phyloP scores from a whole-genome alignment of 2,113 vertebrate genomes.

The Sylvicapra grimmia region DNA sequence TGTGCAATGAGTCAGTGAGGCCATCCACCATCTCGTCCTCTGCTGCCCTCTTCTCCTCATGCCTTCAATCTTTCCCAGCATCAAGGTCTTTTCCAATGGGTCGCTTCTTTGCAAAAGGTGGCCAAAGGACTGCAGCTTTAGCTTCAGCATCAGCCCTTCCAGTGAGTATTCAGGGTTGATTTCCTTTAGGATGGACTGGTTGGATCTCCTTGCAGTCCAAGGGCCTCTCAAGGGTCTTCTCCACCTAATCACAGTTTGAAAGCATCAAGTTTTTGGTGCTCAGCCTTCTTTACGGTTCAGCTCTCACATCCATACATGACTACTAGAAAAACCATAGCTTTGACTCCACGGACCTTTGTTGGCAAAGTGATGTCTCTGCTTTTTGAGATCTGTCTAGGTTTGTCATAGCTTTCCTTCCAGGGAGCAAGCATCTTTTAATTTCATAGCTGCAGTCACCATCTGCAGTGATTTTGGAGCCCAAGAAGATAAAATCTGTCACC shows the following conservation, averaged over 20 bases:
- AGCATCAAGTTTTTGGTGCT: not conserved
- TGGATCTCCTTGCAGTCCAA: not conserved
- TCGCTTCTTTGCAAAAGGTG: fast-evolving
- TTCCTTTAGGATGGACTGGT: not conserved
- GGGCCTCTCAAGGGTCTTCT: not conserved
- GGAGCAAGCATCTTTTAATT: not conserved
- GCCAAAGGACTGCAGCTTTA: not conserved
- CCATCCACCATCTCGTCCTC: not conserved
- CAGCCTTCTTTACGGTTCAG: not conserved
- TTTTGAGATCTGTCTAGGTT: not conserved
- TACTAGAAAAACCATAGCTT: not conserved
- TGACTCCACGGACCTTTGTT: not conserved
- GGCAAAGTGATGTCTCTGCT: not conserved
- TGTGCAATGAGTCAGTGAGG: not conserved
- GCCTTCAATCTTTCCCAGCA: not conserved
- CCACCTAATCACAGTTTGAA: not conserved
- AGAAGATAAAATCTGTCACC: not conserved
- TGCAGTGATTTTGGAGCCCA: not conserved
- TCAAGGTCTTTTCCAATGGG: not conserved
- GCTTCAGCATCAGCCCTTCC: not conserved
- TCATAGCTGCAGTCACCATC: not conserved
- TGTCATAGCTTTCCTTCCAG: not conserved
- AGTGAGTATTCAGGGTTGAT: not conserved
- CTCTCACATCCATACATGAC: not conserved
- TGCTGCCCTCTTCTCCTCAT: not conserved